Evolutionary conservation across 2,797 vertebrate genomes (phyloP), one percentile per base, ranked within the genome.

Genomic region (Clarias laeviceps): DNA sequence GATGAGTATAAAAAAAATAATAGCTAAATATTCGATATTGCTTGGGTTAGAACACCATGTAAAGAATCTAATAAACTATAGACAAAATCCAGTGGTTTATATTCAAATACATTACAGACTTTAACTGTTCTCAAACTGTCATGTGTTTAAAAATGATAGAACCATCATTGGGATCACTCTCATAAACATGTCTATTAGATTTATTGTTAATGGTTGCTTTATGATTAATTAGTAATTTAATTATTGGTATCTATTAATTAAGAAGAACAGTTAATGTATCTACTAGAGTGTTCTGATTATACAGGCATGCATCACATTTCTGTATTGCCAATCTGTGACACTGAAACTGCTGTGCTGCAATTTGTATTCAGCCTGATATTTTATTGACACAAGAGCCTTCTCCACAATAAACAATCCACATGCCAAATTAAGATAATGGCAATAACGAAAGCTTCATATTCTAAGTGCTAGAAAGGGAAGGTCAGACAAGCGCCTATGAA

Each of bases 381-480:
- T 37, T 80, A 78, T 91, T 91, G 93, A 94, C 90, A 90, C 40
- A 29, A 88, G 83, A 89, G 88, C 82, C 70, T 88, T 87, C 90
- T 90, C 84, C 86, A 93, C 93, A 92, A 93, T 94, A 94, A 95
- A 95, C 94, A 94, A 93, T 91, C 91, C 88, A 87, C 88, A 69
- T 88, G 91, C 91, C 93, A 93, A 94, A 95, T 96, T 95, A 95
- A 94, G 93, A 93, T 95, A 95, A 94, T 96, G 93, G 93, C 92
- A 90, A 90, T 91, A 93, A 93, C 87, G 80, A 86, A 90, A 88
- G 87, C 82, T 92, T 94, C 93, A 95, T 95, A 94, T 93, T 94
- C 91, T 95, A 94, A 95, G 94, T 94, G 94, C 94, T 94, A 88
- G 92, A 91, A 95, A 95, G 94, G 94, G 92, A 95, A 95, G 94